Base-by-base conservation (phyloP, 2,797 vertebrate genomes). In the Mastacembelus armatus region DNA sequence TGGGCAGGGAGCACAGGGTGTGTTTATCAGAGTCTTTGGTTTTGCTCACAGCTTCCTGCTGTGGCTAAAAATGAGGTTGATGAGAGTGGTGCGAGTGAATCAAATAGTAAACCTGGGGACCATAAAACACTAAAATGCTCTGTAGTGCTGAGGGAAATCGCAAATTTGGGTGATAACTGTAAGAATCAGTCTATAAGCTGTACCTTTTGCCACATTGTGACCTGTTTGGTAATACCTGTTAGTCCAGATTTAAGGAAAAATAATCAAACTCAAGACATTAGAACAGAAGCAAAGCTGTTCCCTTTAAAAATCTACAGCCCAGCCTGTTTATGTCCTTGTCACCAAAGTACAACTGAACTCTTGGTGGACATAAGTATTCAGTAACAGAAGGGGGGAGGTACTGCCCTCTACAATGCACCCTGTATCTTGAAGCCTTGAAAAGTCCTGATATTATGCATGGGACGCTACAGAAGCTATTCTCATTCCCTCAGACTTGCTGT, bases 391-490 rank as follows among this genome's bases (percentile, higher is more conserved):
- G 56, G 15, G 45, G 24, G n/a, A 36, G 60, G 36, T 35, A 2
- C 74, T 81, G 75, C 52, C 77, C 83, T 81, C 22, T 40, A 16
- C 21, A n/a, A 22, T 81, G 85, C 85, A 74, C 74, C 69, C 75
- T 77, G 68, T 45, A 74, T 71, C 59, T 66, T 51, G 35, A 44
- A 57, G 52, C 52, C 62, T 43, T 22, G 27, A 69, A 80, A 66
- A 70, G 66, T 51, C 67, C 78, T 73, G 70, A 51, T 50, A 59
- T 60, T 43, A 30, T 63, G 58, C 54, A 45, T 67, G 60, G 42
- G 51, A 66, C 52, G 56, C 61, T 49, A 62, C 66, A 60, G 55
- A 73, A 68, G 38, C 58, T 45, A 27, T 52, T 62, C 55, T 38
- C 43, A 30, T 69, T 78, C 61, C 67, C 77, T 72, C 45, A 38